Percentiles rank a stretch among this genome's conserved stretches.
These are phyloP conservation scores for Delia radicum DNA, from an alignment of 1,140 invertebrate genomes.

Conservation along the genomic window DNA sequence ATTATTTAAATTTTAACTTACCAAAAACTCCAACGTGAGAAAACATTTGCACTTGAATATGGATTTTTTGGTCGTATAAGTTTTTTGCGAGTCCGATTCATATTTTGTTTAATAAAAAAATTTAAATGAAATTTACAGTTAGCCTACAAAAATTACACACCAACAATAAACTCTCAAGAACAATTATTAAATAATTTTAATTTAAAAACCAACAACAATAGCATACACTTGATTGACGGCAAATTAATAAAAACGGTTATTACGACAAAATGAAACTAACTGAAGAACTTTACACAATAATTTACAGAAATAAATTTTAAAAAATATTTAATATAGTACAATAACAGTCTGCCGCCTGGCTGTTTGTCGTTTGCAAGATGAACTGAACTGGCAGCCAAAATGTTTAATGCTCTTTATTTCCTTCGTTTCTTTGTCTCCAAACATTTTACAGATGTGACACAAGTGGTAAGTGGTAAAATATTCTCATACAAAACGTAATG, in stretches of 20 bases:
- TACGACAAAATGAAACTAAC: neutral
- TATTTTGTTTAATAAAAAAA: too few relatives aligned
- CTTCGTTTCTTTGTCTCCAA: too few relatives aligned
- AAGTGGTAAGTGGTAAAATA: too few relatives aligned
- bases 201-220: neutral
- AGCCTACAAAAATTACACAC: constrained; percentile 4
- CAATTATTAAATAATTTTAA: neutral
- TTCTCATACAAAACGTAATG: too few relatives aligned
- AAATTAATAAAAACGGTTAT: neutral
- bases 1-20: constrained; percentile 32
- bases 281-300: too few relatives aligned
- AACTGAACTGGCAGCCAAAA: neutral
- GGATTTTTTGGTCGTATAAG: constrained; percentile 49
- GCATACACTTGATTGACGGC: neutral
- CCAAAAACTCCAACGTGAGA: constrained; percentile 52
- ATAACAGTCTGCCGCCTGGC: neutral
- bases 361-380: neutral
- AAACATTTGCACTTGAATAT: constrained; percentile 42
- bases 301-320: too few relatives aligned
- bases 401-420: neutral
- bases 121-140: constrained; percentile 27
- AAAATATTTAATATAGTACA: neutral
- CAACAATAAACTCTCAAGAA: neutral
- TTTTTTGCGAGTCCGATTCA: constrained; percentile 52
- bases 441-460: too few relatives aligned